Percentiles rank a stretch among this genome's conserved stretches.
phyloP scores from a whole-genome alignment of 92 coral and sea anemone genomes.

The Isaurus tuberculatus region DNA sequence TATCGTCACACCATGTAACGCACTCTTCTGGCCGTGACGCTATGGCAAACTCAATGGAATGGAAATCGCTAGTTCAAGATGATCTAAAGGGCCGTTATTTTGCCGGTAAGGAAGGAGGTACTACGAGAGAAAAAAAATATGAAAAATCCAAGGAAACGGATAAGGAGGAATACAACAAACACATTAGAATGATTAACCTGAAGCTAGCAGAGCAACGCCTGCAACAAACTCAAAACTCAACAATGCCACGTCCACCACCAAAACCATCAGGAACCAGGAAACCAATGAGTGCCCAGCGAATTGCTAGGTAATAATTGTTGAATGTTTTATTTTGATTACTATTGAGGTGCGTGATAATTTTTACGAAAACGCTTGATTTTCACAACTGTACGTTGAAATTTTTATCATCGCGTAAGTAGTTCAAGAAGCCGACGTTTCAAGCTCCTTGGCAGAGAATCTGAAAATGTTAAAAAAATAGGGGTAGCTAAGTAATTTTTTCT shows the following conservation, averaged over 20 bases:
- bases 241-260: constrained; percentile 86
- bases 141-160: constrained; percentile 27
- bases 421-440: no score
- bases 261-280: constrained; percentile 84
- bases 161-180: constrained; percentile 85
- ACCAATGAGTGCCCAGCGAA: constrained; percentile 78
- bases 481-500: no score
- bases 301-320: constrained; percentile 90
- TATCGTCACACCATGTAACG: constrained; percentile 48
- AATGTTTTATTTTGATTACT: no score
- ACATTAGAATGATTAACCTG: constrained; percentile 83
- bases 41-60: constrained; percentile 41
- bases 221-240: constrained; percentile 48
- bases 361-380: no score
- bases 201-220: constrained; percentile 79
- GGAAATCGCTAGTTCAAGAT: constrained; percentile 58
- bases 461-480: no score
- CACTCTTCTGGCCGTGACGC: constrained; percentile 66
- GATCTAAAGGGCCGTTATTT: constrained; percentile 58
- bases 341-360: no score
- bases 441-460: no score
- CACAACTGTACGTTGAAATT: no score
- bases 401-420: no score
- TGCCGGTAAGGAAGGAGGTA: constrained; percentile 1
- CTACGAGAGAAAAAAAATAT: not conserved